Percentiles rank a stretch among this genome's conserved stretches.
phyloP scores from a whole-genome alignment of 2,888 invertebrate genomes.

The Gryllus longicercus region DNA sequence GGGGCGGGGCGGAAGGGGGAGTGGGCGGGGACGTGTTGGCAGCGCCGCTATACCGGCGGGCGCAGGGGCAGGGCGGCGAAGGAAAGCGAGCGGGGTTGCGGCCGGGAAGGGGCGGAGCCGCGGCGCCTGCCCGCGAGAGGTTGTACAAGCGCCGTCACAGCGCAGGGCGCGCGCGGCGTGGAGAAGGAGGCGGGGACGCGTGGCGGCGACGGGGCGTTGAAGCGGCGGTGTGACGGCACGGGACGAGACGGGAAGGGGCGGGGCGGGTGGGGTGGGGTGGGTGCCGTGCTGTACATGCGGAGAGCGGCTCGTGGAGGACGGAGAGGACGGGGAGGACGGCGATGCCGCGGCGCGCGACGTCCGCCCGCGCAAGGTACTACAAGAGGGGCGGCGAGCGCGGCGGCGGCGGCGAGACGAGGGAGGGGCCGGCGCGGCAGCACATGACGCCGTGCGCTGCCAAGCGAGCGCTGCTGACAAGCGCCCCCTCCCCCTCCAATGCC shows the following conservation, averaged over 20 bases:
- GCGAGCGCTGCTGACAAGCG: background rate
- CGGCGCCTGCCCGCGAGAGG: too few relatives aligned
- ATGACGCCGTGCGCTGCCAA: background rate
- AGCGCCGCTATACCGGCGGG: too few relatives aligned
- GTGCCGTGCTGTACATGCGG: background rate
- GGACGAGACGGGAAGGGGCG: background rate
- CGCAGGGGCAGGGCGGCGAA: too few relatives aligned
- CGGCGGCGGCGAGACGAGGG: background rate
- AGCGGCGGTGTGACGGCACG: background rate
- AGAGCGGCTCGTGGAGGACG: background rate
- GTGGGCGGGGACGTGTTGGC: too few relatives aligned
- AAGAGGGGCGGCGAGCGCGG: background rate
- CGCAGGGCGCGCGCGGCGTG: too few relatives aligned
- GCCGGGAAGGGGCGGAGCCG: too few relatives aligned
- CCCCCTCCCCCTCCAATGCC: background rate
- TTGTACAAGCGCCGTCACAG: too few relatives aligned
- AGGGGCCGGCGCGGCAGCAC: background rate
- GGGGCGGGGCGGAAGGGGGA: too few relatives aligned
- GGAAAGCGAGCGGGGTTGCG: too few relatives aligned
- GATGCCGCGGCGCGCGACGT: background rate
- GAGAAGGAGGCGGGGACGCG: background rate
- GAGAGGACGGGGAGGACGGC: background rate
- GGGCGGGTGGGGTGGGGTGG: too few relatives aligned
- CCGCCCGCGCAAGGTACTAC: constrained; percentile 10
- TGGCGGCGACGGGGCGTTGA: background rate